Evolutionary conservation across 2,888 invertebrate species (phyloP).

Genomic region (Pammene fasciana): DNA sequence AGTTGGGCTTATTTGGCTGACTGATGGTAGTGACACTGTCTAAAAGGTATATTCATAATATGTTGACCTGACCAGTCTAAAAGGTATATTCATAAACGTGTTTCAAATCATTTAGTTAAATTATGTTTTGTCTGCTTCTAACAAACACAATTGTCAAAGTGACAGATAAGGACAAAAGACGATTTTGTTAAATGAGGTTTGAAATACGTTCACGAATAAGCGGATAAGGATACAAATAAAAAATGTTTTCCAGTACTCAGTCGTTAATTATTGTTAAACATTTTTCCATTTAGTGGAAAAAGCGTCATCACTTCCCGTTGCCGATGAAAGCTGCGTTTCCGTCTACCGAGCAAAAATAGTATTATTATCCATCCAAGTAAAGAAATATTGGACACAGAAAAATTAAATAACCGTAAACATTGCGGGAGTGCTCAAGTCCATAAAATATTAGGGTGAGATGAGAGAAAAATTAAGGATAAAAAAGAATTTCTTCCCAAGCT

Average conservation of each 20-base stretch:
- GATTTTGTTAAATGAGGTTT: too few species aligned
- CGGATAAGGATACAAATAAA: background rate
- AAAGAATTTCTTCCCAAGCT: constrained; percentile 6
- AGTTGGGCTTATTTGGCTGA: too few species aligned
- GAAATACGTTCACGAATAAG: too few species aligned
- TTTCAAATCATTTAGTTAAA: too few species aligned
- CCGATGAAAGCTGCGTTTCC: constrained; percentile 27
- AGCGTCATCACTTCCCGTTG: constrained; percentile 18
- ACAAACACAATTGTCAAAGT: too few species aligned
- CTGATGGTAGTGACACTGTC: too few species aligned
- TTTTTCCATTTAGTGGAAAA: constrained; percentile 24
- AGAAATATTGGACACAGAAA: constrained; percentile 36
- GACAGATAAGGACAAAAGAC: too few species aligned
- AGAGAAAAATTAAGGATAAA: constrained; percentile 29
- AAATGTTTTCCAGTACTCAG: background rate
- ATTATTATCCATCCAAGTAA: constrained; percentile 36
- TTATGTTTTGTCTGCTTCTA: too few species aligned
- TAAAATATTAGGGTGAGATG: constrained; percentile 34
- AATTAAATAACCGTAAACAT: constrained; percentile 42
- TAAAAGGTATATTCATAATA: too few species aligned
- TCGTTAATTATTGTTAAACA: constrained; percentile 14
- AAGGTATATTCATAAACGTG: too few species aligned
- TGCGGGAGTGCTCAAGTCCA: constrained; percentile 32
- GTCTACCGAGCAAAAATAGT: constrained; percentile 33
- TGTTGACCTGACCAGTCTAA: too few species aligned